Conservation (phyloP, 2,797 vertebrate genomes). For the Silurus lanzhouensis region DNA sequence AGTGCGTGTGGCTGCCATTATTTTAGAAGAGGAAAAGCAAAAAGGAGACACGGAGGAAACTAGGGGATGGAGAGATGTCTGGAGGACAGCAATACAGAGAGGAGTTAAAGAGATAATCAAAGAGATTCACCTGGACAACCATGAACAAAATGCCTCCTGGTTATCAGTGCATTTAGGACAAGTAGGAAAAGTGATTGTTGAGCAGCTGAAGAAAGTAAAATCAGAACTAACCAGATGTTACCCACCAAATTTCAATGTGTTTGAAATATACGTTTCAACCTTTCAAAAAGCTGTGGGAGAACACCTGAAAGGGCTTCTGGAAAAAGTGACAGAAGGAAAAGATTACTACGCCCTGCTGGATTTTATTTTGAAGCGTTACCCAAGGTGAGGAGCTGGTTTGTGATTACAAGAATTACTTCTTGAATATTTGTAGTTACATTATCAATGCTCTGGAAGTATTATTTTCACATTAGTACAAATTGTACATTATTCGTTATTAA, state of each 20-base stretch:
- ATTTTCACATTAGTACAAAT: slow-evolving; percentile 4
- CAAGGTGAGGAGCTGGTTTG: slow-evolving; percentile 70
- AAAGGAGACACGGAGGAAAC: slow-evolving; percentile 59
- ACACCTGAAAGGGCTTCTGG: slow-evolving; percentile 76
- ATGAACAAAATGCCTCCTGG: slow-evolving; percentile 66
- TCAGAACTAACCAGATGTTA: slow-evolving; percentile 76
- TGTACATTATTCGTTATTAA: not conserved
- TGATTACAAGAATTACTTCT: not conserved
- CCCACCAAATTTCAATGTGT: slow-evolving; percentile 81
- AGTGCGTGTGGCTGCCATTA: slow-evolving; percentile 71
- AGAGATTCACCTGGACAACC: slow-evolving; percentile 59
- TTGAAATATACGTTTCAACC: slow-evolving; percentile 77
- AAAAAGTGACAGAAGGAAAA: slow-evolving; percentile 57
- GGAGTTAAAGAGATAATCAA: slow-evolving; percentile 74
- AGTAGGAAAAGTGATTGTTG: slow-evolving; percentile 72
- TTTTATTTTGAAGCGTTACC: slow-evolving; percentile 83
- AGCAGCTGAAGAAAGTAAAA: slow-evolving; percentile 80
- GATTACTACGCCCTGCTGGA: slow-evolving; percentile 80
- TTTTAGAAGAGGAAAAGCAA: slow-evolving; percentile 78
- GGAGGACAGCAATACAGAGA: slow-evolving; percentile 73
- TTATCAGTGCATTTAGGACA: slow-evolving; percentile 77
- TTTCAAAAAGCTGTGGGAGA: slow-evolving; percentile 77
- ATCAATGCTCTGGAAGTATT: slow-evolving; percentile 57
- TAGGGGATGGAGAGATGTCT: slow-evolving; percentile 79
- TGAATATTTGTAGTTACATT: slow-evolving; percentile 67